phyloP scores from a whole-genome alignment of 1,140 invertebrate genomes.

The Onthophagus taurus region DNA sequence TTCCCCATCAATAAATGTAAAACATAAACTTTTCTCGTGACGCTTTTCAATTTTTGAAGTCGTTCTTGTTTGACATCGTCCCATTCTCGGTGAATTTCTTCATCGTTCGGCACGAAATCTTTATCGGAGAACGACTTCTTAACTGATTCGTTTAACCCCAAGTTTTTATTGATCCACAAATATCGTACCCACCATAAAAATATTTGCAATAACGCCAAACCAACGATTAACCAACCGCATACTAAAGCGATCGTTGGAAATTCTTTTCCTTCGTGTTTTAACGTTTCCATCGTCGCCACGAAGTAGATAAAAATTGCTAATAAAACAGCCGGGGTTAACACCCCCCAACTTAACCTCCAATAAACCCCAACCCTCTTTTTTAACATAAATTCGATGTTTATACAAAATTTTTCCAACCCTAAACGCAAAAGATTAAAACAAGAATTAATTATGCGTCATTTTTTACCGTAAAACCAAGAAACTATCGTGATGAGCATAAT shows the following conservation, averaged over 20 bases:
- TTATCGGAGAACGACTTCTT: too few species aligned
- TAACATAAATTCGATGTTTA: conserved; percentile 63
- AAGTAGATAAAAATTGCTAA: conserved; percentile 56
- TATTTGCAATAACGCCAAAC: conserved; percentile 22
- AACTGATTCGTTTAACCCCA: conserved; percentile 16
- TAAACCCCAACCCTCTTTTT: conserved; percentile 57
- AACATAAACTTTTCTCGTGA: too few species aligned
- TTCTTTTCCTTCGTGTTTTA: conserved; percentile 42
- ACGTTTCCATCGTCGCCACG: conserved; percentile 42
- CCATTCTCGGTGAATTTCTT: conserved; percentile 3
- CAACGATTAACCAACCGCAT: conserved; percentile 28
- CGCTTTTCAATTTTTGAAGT: too few species aligned
- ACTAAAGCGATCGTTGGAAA: conserved; percentile 19
- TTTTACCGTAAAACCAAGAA: conserved; percentile 68
- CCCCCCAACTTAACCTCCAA: conserved; percentile 74
- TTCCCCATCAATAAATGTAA: too few species aligned
- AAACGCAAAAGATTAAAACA: conserved; percentile 24
- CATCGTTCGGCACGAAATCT: background rate
- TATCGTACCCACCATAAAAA: conserved; percentile 25
- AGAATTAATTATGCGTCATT: background rate
- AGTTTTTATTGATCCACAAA: conserved; percentile 19
- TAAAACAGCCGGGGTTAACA: conserved; percentile 63
- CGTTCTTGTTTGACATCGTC: conserved; percentile 1
- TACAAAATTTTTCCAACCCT: conserved; percentile 50
- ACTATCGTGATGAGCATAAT: conserved; percentile 60